A percentile compares a stretch with the other conserved stretches of the same genome.
phyloP scores from a whole-genome alignment of 2,113 vertebrate genomes.

The Halcyon malimbica region DNA sequence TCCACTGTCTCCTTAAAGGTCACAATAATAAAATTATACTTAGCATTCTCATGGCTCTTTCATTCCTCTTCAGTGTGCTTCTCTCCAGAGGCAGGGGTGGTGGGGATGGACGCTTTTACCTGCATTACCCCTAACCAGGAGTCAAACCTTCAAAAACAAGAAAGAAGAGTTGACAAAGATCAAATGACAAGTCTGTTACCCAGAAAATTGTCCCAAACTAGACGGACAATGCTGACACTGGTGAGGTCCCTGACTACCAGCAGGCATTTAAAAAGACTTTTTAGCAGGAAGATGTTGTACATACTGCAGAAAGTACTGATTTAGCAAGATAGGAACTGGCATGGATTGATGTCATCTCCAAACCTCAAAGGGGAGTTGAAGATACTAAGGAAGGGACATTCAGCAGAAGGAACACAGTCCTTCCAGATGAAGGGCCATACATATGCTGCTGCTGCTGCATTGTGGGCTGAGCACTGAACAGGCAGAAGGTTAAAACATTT shows the following conservation, averaged over 20 bases:
- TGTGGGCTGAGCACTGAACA: not conserved
- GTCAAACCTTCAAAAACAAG: not conserved
- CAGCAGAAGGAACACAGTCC: not conserved
- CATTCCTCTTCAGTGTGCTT: not conserved
- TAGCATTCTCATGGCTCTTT: not conserved
- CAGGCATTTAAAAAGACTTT: not conserved
- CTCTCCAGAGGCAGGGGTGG: not conserved
- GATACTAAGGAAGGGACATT: not conserved
- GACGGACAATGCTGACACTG: not conserved
- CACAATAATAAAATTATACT: not conserved
- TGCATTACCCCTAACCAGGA: not conserved
- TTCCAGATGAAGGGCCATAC: not conserved
- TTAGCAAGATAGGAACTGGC: not conserved
- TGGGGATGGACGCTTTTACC: not conserved
- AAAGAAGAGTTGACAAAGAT: not conserved
- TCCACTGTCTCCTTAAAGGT: not conserved
- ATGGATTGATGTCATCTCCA: not conserved
- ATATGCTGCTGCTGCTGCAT: not conserved
- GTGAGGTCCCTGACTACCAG: not conserved
- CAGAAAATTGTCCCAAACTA: not conserved
- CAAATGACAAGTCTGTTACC: not conserved
- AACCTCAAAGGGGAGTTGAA: not conserved
- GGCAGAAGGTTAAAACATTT: not conserved
- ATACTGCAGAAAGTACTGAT: not conserved
- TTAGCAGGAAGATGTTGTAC: not conserved